Evolutionary conservation across 1,140 invertebrate species (phyloP).

Genomic region (Anastrepha ludens): DNA sequence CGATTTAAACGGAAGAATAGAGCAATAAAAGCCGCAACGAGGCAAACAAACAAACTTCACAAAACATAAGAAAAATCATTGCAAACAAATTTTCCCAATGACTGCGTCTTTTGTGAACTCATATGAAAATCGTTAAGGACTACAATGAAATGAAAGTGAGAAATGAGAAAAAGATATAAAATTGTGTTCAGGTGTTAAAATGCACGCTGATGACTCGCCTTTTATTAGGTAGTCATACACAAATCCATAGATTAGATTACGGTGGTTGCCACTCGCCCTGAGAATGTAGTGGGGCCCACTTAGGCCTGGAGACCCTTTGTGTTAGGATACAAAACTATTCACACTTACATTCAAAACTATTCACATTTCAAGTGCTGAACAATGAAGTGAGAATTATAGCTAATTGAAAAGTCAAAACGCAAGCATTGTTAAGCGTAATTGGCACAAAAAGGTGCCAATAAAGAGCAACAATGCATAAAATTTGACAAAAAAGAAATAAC

Average conservation of each 20-base stretch:
- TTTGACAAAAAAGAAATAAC: not conserved
- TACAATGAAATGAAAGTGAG: not conserved
- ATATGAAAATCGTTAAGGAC: not conserved
- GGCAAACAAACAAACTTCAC: slow-evolving; percentile 58
- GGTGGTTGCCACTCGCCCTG: no score
- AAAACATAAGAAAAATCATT: slow-evolving; percentile 61
- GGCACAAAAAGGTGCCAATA: not conserved
- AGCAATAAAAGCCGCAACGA: slow-evolving; percentile 60
- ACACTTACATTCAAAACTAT: not conserved
- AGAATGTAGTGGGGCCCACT: no score
- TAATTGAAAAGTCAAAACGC: slow-evolving; percentile 51
- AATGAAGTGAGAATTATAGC: slow-evolving; percentile 23
- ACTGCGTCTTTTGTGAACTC: slow-evolving; percentile 60
- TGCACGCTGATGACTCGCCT: not conserved
- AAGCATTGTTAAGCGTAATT: not conserved
- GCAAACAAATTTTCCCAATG: slow-evolving; percentile 67
- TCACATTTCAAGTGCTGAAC: not conserved
- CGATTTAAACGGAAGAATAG: not conserved
- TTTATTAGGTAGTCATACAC: not conserved
- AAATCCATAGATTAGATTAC: not conserved
- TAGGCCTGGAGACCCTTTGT: no score
- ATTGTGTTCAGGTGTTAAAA: slow-evolving; percentile 5
- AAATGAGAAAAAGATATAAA: not conserved
- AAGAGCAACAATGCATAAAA: not conserved
- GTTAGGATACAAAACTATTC: not conserved